Base-by-base conservation (phyloP, 2,797 vertebrate species). In the Neopelma chrysocephalum region DNA sequence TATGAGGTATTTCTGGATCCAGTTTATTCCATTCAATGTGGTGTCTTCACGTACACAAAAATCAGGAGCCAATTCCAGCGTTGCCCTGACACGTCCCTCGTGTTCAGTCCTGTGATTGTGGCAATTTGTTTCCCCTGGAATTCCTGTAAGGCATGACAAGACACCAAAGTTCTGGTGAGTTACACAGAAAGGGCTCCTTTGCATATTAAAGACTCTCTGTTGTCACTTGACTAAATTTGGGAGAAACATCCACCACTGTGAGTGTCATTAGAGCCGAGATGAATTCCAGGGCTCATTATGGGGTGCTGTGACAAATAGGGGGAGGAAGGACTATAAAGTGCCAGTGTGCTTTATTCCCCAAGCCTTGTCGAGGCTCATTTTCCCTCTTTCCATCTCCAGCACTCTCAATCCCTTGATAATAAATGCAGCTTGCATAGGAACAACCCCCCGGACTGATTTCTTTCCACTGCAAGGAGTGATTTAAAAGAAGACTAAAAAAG, bases 191-290 rank as follows among this genome's bases (percentile, higher is more conserved):
- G 89, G 85, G 3, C 87, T 96, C 87, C 85, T 96, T 96, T 96
- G 96, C 96, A 93, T 94, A 93, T 89, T 96, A 95, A 95, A 94
- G 92, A 93, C 94, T 51, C 62, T 1, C 76, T 9, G 34, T 83
- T 96, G 96, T 96, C 94, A 91, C 94, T 95, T 38, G 89, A 81
- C 79, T 94, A 89, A 91, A 93, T 96, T 96, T 95, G 95, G 95
- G 92, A 91, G 87, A 36, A 90, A 34, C 89, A 81, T 88, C 87
- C 72, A 75, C 45, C 70, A 54, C 94, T 31, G 95, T 6, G 94
- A 89, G 93, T 51, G 91, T 93, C 92, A 70, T 93, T 69, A 87
- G 92, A 65, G 93, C 71, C 19, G 90, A 91, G 95, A 88, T 56
- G 93, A 78, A 92, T 83, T 68, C 90, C 89, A 25, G 87, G 18